A percentile compares a stretch with the other conserved stretches of the same genome.
phyloP scores from a whole-genome alignment of 2,113 vertebrate genomes.

The Hucho hucho region DNA sequence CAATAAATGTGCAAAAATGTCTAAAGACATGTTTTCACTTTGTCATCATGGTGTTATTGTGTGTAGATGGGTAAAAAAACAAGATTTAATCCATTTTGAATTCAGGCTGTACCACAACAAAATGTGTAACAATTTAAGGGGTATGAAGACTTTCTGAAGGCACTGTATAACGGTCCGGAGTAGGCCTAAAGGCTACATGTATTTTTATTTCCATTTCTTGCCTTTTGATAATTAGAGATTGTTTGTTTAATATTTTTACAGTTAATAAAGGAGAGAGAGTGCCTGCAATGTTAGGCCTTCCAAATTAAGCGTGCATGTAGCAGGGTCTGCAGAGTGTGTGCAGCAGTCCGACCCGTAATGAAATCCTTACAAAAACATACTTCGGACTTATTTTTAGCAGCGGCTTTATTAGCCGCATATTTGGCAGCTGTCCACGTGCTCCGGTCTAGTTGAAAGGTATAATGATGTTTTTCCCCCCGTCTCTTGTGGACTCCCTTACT shows the following conservation, averaged over 20 bases:
- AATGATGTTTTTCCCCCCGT: slow-evolving; percentile 32
- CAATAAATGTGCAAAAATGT: too few relatives aligned
- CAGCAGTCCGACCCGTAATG: slow-evolving; percentile 15
- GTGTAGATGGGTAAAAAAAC: too few relatives aligned
- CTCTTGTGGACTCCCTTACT: slow-evolving; percentile 4
- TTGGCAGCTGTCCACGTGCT: slow-evolving; percentile 61
- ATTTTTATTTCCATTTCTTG: not conserved
- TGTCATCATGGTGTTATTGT: too few relatives aligned
- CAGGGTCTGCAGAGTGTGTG: not conserved
- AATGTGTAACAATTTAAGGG: too few relatives aligned
- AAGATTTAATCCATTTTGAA: too few relatives aligned
- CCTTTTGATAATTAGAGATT: not conserved
- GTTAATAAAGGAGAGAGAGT: not conserved
- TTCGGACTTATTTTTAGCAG: slow-evolving; percentile 61
- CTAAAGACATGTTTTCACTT: too few relatives aligned
- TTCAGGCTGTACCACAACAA: too few relatives aligned
- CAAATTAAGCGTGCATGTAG: not conserved
- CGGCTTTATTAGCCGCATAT: slow-evolving; percentile 56
- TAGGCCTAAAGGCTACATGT: too few relatives aligned
- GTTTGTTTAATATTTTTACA: not conserved
- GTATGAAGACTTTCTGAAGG: too few relatives aligned
- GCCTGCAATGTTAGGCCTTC: not conserved
- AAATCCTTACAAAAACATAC: slow-evolving; percentile 70
- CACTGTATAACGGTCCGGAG: too few relatives aligned
- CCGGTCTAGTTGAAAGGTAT: slow-evolving; percentile 52